These are phyloP conservation scores for Campaea margaritaria DNA, from an alignment of 2,888 invertebrate species.

Conservation along the genomic window DNA sequence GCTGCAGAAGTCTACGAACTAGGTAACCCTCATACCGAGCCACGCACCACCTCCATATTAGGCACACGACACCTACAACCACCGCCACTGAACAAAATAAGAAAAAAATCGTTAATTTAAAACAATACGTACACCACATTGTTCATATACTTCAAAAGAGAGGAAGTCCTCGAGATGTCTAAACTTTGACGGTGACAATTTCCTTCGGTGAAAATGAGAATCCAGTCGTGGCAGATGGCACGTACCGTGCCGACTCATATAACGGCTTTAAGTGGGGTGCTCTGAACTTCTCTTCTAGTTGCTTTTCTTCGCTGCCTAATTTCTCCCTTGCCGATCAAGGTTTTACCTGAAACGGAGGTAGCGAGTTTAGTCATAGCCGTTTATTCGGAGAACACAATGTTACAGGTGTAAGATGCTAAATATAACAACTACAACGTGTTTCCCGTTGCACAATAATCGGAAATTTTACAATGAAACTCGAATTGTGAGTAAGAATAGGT, in stretches of 20 bases:
- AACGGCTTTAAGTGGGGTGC: conserved; percentile 4
- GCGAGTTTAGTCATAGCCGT: conserved; percentile 2
- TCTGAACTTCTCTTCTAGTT: conserved; percentile 12
- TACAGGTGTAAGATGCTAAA: conserved; percentile 13
- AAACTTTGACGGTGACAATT: conserved; percentile 13
- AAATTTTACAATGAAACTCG: too few relatives aligned
- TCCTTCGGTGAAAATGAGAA: conserved; percentile 1
- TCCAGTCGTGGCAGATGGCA: background rate
- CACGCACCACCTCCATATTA: conserved; percentile 13
- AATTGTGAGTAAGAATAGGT: too few relatives aligned
- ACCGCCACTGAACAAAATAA: conserved; percentile 12
- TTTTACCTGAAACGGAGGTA: conserved; percentile 23
- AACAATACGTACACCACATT: conserved; percentile 33
- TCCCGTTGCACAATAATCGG: background rate
- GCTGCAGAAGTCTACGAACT: background rate
- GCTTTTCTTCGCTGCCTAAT: conserved; percentile 17
- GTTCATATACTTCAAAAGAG: too few relatives aligned
- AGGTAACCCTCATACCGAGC: conserved; percentile 6
- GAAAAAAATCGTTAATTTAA: conserved; percentile 27
- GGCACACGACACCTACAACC: background rate
- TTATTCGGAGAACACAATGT: conserved; percentile 13
- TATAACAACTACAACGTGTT: conserved; percentile 6
- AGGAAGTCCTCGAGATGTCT: too few relatives aligned
- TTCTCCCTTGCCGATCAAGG: conserved; percentile 18
- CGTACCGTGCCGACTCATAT: conserved; percentile 10